phyloP scores from a whole-genome alignment of 2,888 invertebrate genomes.

The Cepaea hortensis region DNA sequence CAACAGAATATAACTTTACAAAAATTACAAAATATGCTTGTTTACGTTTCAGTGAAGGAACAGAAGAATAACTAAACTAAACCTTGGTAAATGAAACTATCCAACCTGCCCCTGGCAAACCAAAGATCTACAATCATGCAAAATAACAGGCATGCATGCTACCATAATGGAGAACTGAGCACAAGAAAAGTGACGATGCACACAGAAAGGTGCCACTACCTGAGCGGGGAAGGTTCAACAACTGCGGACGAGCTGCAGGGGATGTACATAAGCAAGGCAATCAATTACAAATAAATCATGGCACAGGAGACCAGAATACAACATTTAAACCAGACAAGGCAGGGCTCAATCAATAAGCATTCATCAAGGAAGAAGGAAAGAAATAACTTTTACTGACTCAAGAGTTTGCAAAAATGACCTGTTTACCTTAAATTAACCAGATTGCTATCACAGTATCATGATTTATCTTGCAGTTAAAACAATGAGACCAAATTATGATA shows the following conservation, averaged over 20 bases:
- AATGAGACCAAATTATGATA: too few species aligned
- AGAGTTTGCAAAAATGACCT: not conserved
- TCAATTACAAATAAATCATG: constrained; percentile 14
- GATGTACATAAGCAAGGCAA: constrained; percentile 46
- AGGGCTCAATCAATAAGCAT: not conserved
- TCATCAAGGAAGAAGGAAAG: not conserved
- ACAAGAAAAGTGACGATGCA: constrained; percentile 46
- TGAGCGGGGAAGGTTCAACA: constrained; percentile 87
- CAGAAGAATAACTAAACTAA: too few species aligned
- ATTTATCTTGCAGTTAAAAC: too few species aligned
- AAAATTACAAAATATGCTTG: too few species aligned
- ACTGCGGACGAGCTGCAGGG: constrained; percentile 95
- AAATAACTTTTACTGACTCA: not conserved
- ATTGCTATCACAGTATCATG: too few species aligned
- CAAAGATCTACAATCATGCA: constrained; percentile 9
- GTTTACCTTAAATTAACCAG: not conserved
- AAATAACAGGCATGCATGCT: constrained; percentile 6
- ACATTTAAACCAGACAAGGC: not conserved
- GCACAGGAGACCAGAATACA: not conserved
- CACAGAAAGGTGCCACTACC: constrained; percentile 43
- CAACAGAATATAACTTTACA: not conserved
- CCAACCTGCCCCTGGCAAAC: not conserved
- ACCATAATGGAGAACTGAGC: constrained; percentile 49
- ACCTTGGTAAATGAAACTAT: too few species aligned
- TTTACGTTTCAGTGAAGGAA: too few species aligned